Conservation (phyloP, 2,888 invertebrate species). For the Harpalus rubripes region DNA sequence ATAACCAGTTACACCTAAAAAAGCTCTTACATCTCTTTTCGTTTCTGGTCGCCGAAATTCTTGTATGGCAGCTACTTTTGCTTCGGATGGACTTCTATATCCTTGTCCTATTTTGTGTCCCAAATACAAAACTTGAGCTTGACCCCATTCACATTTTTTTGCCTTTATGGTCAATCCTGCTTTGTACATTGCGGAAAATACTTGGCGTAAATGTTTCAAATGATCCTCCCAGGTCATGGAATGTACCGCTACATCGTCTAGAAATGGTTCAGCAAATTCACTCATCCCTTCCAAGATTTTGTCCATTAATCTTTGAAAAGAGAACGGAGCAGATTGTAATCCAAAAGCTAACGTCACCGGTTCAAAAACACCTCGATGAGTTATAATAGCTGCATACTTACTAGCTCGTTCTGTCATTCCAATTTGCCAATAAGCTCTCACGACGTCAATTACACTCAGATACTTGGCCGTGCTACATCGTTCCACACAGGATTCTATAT, state of each 20-base stretch:
- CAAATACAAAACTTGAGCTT: slow-evolving; percentile 30
- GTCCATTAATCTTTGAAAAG: slow-evolving; percentile 13
- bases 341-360: too few relatives aligned
- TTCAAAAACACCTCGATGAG: too few relatives aligned
- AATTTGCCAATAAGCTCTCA: slow-evolving; percentile 48
- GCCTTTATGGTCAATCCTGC: slow-evolving; percentile 45
- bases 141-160: slow-evolving; percentile 39
- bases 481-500: slow-evolving; percentile 28
- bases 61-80: slow-evolving; percentile 7
- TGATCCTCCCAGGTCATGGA: slow-evolving; percentile 24
- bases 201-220: slow-evolving; percentile 12
- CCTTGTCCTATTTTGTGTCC: slow-evolving; percentile 42
- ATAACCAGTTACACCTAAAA: slow-evolving; percentile 39
- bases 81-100: slow-evolving; percentile 37
- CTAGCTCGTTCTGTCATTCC: slow-evolving; percentile 29
- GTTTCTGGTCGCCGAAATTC: slow-evolving; percentile 20
- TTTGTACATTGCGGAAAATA: slow-evolving; percentile 22
- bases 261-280: slow-evolving; percentile 25
- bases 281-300: background rate
- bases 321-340: slow-evolving; percentile 15
- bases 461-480: slow-evolving; percentile 15
- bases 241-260: slow-evolving; percentile 40
- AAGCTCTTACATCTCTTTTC: slow-evolving; percentile 25
- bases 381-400: background rate
- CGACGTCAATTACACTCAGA: slow-evolving; percentile 35